These are phyloP conservation scores for Steinernema khuongi DNA, from an alignment of 1,140 invertebrate species.

Conservation along the genomic window DNA sequence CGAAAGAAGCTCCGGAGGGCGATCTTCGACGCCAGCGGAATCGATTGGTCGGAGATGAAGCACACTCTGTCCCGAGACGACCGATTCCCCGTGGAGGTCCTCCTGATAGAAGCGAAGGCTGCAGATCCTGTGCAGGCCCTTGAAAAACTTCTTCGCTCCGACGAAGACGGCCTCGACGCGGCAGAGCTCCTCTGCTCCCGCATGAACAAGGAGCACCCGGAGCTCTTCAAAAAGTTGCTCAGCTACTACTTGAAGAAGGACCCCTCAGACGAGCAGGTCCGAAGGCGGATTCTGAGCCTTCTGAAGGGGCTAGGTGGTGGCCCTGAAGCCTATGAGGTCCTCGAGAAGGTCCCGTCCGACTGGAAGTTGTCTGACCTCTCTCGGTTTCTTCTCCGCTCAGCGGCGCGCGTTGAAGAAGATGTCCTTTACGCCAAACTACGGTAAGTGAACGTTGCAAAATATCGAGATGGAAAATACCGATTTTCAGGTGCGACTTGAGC, in stretches of 20 bases:
- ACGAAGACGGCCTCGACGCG: neutral
- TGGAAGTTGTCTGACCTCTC: neutral
- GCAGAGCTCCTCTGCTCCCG: neutral
- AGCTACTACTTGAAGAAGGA: constrained; percentile 8
- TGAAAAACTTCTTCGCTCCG: neutral
- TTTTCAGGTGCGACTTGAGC: neutral
- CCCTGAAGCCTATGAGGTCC: neutral
- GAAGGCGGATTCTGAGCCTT: neutral
- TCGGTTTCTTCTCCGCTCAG: neutral
- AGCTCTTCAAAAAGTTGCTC: constrained; percentile 2
- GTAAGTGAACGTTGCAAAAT: neutral
- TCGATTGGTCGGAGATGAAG: neutral
- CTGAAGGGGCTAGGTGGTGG: neutral
- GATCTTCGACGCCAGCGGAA: neutral
- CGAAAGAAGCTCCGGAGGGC: neutral
- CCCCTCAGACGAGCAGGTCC: neutral
- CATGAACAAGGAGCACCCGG: neutral
- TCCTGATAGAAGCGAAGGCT: neutral
- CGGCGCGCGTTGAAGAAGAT: neutral
- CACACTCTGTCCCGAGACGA: neutral
- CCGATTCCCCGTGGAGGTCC: neutral
- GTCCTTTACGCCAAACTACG: neutral
- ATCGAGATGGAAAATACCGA: neutral
- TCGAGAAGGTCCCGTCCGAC: neutral
- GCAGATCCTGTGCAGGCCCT: neutral